These are phyloP conservation scores for Noctua janthe DNA, from an alignment of 2,888 invertebrate genomes.

Conservation along the genomic window DNA sequence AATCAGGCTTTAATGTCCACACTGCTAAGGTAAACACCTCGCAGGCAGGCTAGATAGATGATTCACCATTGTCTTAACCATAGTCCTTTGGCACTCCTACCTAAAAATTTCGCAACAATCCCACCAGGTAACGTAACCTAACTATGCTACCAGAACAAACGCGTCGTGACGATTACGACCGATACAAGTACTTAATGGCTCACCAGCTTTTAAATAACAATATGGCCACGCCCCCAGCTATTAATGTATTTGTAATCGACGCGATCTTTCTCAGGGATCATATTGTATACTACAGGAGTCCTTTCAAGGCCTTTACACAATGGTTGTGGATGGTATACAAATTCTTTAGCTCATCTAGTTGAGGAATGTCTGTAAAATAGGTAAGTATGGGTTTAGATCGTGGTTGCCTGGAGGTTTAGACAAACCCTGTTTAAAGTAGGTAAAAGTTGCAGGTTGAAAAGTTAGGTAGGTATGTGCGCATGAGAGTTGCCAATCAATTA, in stretches of 20 bases:
- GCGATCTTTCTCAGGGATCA: constrained; percentile 86
- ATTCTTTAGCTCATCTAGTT: constrained; percentile 42
- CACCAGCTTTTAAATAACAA: constrained; percentile 87
- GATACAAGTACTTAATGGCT: constrained; percentile 81
- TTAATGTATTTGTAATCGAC: constrained; percentile 79
- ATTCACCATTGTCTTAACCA: background rate
- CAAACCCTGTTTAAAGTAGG: constrained; percentile 3
- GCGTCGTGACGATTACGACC: constrained; percentile 80
- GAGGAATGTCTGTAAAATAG: constrained; percentile 24
- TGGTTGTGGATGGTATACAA: constrained; percentile 56
- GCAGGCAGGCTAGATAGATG: background rate
- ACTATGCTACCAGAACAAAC: constrained; percentile 41
- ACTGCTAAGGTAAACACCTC: background rate
- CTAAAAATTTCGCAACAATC: background rate
- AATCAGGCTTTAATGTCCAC: background rate
- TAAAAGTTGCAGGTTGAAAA: background rate
- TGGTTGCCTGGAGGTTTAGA: constrained; percentile 24
- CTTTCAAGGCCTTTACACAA: constrained; percentile 77
- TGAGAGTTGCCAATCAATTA: background rate
- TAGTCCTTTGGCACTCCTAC: background rate
- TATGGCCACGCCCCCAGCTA: constrained; percentile 83
- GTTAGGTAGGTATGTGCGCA: background rate
- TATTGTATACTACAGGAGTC: constrained; percentile 70
- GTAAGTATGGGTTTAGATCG: constrained; percentile 26
- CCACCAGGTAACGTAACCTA: constrained; percentile 54